Base-by-base conservation (phyloP, 2,888 invertebrate genomes). In the Cerceris ruficornis region DNA sequence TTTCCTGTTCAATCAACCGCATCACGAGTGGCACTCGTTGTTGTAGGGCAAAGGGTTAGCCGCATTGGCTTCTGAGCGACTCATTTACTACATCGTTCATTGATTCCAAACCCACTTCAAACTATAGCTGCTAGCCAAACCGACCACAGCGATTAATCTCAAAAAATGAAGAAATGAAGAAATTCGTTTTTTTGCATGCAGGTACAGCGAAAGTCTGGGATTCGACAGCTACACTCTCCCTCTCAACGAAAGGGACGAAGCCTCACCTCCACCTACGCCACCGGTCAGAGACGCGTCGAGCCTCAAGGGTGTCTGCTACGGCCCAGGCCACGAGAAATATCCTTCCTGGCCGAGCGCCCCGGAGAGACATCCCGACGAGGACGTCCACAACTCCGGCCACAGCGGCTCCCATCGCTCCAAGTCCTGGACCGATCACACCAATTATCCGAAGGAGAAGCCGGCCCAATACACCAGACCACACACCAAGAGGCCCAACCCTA, bases 291-390 rank as follows among this genome's bases (percentile, higher is more conserved):
- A 95, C 92, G 94, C 95, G 42, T 95, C 95, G 78, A 95, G 95
- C 88, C 94, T 95, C 90, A 95, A 95, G 90, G 94, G 94, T 84
- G 94, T 95, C 87, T 94, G 94, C 86, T 95, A 95, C 92, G 95
- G 95, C 59, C 95, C 95, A 75, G 95, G 95, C 77, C 96, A 96
- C 93, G 96, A 96, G 91, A 96, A 96, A 90, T 96, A 95, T 89
- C 96, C 96, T 1, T 95, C 95, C 77, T 96, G 96, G 96, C 96
- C 96, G 14, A 95, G 95, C 82, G 94, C 94, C 52, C 94, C 94
- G 43, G 94, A 94, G 75, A 93, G 94, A 75, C 93, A 93, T 72
- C 93, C 94, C 55, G 90, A 92, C 73, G 93, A 94, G 75, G 91
- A 91, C 55, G 79, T 85, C 57, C 90, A 90, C 85, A 82, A 74